Evolutionary conservation across 2,113 vertebrate genomes (phyloP), one percentile per base, ranked within the genome.

Genomic region (Calypte anna): DNA sequence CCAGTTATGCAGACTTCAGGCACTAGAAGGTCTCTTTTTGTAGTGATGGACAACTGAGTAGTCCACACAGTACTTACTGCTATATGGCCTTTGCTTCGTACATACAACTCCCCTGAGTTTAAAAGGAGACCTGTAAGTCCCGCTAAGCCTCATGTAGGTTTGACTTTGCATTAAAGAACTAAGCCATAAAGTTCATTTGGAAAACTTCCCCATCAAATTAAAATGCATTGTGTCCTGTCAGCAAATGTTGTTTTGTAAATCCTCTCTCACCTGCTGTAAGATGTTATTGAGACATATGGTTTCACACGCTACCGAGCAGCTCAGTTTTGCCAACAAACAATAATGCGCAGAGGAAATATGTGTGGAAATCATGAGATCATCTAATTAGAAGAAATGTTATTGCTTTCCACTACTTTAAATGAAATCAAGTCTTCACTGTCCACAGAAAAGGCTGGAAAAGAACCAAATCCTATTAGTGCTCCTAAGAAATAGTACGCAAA

Each of bases 291-390:
- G 94, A 94, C 96, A 91, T 28, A 92, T 1, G 82, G 86, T 94
- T 96, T 97, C 95, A 95, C 90, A 96, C n/a, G 70, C 92, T 94
- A 94, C 87, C 76, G 64, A 74, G 85, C 63, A 61, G 63, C 82
- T 84, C 61, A 46, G 57, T 88, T 92, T 89, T 85, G 93, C 89
- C 92, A 86, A 70, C 13, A 17, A 95, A 88, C 73, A 95, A 93
- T 69, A 96, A 94, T 82, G 74, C 51, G 64, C 36, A 77, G 90
- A 87, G 88, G 23, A 93, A 96, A 86, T 91, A 84, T 0, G 3
- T 86, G 69, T 61, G 82, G 86, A 97, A 82, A 81, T 87, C 67
- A 94, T 90, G 91, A 96, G 91, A 96, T 78, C 93, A 93, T 82
- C 86, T 90, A 87, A 96, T 93, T 96, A 96, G 90, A 83, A 54